Percentiles rank a stretch among this genome's conserved stretches.
These are phyloP conservation scores for Carapus acus DNA, from an alignment of 2,797 vertebrate species.

Conservation along the genomic window DNA sequence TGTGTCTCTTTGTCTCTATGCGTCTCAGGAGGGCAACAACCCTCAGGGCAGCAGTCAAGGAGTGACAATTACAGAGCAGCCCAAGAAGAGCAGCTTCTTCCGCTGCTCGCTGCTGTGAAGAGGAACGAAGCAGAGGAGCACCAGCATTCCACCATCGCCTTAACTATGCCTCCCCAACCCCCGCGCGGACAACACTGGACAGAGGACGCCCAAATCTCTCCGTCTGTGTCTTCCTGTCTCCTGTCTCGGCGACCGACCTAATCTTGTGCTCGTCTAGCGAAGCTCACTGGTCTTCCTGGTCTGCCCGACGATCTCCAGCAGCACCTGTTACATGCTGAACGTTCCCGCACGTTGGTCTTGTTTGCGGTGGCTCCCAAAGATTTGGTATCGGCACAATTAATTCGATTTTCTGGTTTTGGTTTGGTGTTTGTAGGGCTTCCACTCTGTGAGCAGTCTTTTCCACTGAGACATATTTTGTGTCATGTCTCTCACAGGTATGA, in stretches of 20 bases:
- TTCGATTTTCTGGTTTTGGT: too few relatives aligned
- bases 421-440: too few relatives aligned
- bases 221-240: constrained; percentile 35
- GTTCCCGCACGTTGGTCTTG: too few relatives aligned
- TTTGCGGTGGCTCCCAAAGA: too few relatives aligned
- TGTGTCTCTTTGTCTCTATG: constrained; percentile 8
- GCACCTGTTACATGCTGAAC: too few relatives aligned
- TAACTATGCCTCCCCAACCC: constrained; percentile 67
- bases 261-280: too few relatives aligned
- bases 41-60: constrained; percentile 91
- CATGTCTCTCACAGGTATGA: too few relatives aligned
- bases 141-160: constrained; percentile 71
- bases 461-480: too few relatives aligned
- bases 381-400: too few relatives aligned
- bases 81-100: constrained; percentile 97
- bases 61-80: constrained; percentile 88
- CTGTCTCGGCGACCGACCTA: constrained; percentile 12
- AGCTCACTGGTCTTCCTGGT: too few relatives aligned
- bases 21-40: constrained; percentile 89
- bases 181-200: constrained; percentile 77
- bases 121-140: constrained; percentile 8
- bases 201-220: constrained; percentile 65
- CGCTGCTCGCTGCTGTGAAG: constrained; percentile 93
- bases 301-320: too few relatives aligned
- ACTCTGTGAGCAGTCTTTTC: too few relatives aligned